A percentile compares a stretch with the other conserved stretches of the same genome.
Conservation (phyloP, 2,113 vertebrate species). For the Dipodomys stephensi region DNA sequence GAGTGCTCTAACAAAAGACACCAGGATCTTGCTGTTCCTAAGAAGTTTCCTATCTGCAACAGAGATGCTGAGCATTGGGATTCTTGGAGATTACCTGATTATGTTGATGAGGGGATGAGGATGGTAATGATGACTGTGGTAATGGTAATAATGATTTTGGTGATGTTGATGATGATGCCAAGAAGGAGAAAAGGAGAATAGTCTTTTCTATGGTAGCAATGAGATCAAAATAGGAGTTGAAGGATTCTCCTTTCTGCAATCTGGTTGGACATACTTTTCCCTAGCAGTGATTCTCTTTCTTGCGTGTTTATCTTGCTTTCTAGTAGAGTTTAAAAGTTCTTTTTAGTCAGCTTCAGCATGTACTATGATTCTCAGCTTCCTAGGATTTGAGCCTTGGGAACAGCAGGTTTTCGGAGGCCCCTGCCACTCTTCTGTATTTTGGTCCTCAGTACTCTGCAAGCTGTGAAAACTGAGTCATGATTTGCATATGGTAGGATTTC, state of each 20-base stretch:
- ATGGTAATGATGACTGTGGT: neutral
- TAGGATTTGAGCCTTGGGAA: slow-evolving; percentile 58
- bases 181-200: slow-evolving; percentile 38
- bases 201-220: slow-evolving; percentile 35
- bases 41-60: neutral
- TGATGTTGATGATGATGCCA: neutral
- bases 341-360: slow-evolving; percentile 54
- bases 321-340: slow-evolving; percentile 45
- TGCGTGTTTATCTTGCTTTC: slow-evolving; percentile 62
- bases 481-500: slow-evolving; percentile 79
- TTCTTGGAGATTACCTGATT: neutral
- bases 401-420: slow-evolving; percentile 66
- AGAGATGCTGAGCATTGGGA: neutral
- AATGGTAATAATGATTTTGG: neutral
- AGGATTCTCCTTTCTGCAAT: neutral
- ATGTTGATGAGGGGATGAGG: neutral
- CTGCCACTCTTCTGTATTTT: slow-evolving; percentile 67
- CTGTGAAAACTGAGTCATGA: slow-evolving; percentile 73
- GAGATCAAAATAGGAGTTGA: neutral
- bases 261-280: slow-evolving; percentile 23
- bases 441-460: slow-evolving; percentile 62
- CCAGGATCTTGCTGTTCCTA: neutral
- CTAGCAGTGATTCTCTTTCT: neutral
- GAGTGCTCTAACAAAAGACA: neutral
- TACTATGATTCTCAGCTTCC: slow-evolving; percentile 59